Base-by-base conservation (phyloP, 2,888 invertebrate genomes). In the Trichopria drosophilae region DNA sequence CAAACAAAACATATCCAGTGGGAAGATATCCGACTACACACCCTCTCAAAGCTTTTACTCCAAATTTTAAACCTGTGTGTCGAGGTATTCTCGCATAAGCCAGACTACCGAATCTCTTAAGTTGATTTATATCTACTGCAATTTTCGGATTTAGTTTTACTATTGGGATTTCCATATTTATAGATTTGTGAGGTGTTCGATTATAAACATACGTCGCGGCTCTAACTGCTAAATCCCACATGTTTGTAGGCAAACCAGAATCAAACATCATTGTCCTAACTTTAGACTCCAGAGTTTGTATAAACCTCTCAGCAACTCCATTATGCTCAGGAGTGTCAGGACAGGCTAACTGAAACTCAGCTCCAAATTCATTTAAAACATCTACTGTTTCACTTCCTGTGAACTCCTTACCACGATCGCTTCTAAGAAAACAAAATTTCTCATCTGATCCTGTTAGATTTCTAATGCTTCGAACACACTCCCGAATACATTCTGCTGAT, bases 171-270 rank as follows among this genome's bases (percentile, higher is more conserved):
- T 53, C 46, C 20, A 29, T 51, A 10, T 50, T 18, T 10, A 49
- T 54, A 15, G 58, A 50, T 43, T 57, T 51, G 15, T 51, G 51
- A 10, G 51, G 52, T 15, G 58, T 55, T 19, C 37, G 24, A 34
- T 59, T 59, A 35, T 59, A 59, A n/a, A 39, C 39, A 43, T 59
- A 32, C 18, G 51, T 46, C 22, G 57, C 57, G 26, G 44, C 48
- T 31, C 51, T 51, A 9, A 44, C 51, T 12, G 58, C 58, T 39
- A 60, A 36, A 32, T 48, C 50, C 57, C 61, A 59, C 56, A 61
- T 60, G 10, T 35, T 51, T 31, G 43, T 40, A 31, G 48, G 55
- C 37, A 48, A 40, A 18, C 44, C 55, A n/a, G 51, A 52, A 35
- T 58, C 54, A 16, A 31, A 48, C 51, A 57, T 51, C 35, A 36